phyloP scores from a whole-genome alignment of 2,888 invertebrate genomes.

The Eugnorisma glareosa region DNA sequence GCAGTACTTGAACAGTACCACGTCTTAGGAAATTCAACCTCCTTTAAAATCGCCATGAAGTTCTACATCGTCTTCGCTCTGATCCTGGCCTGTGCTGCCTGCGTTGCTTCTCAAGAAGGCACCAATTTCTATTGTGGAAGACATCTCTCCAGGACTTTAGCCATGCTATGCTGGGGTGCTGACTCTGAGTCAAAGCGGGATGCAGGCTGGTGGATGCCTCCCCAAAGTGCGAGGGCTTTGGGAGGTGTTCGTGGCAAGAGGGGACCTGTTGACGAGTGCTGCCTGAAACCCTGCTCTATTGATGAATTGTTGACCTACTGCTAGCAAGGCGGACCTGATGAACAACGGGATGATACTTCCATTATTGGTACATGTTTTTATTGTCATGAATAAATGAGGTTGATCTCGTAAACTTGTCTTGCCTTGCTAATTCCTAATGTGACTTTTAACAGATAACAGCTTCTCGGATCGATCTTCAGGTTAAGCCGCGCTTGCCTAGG shows the following conservation, averaged over 20 bases:
- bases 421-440: not conserved
- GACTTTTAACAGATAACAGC: too few relatives aligned
- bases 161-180: slow-evolving; percentile 40
- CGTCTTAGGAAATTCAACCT: not conserved
- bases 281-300: slow-evolving; percentile 56
- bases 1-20: not conserved
- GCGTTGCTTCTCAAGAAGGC: slow-evolving; percentile 45
- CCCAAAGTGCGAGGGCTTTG: slow-evolving; percentile 43
- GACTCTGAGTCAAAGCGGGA: slow-evolving; percentile 45
- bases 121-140: slow-evolving; percentile 51
- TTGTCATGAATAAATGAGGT: slow-evolving; percentile 46
- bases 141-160: slow-evolving; percentile 37
- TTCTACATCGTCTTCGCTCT: slow-evolving; percentile 37
- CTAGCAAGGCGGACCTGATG: slow-evolving; percentile 9
- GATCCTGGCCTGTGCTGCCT: slow-evolving; percentile 35
- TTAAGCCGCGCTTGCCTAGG: too few relatives aligned
- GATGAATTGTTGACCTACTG: slow-evolving; percentile 57
- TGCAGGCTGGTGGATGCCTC: slow-evolving; percentile 59
- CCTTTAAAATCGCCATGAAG: slow-evolving; percentile 47
- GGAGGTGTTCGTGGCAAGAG: slow-evolving; percentile 55
- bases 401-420: not conserved
- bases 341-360: not conserved
- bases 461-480: too few relatives aligned
- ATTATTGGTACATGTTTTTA: slow-evolving; percentile 15
- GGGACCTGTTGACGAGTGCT: slow-evolving; percentile 61